These are phyloP conservation scores for Albula glossodonta DNA, from an alignment of 2,113 vertebrate genomes.

Conservation along the genomic window DNA sequence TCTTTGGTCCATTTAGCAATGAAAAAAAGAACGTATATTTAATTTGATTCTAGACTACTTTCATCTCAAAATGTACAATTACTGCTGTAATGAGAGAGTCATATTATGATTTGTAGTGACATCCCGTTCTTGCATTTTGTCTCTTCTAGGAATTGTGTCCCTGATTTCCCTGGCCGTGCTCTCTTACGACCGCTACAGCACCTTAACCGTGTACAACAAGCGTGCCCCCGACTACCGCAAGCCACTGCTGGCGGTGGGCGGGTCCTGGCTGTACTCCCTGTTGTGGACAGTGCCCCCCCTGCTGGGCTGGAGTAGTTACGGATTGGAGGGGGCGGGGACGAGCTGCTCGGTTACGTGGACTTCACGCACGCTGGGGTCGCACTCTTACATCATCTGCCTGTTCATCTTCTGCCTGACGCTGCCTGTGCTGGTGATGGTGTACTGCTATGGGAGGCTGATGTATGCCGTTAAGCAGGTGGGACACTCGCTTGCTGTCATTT, in stretches of 20 bases:
- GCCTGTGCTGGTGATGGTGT: slow-evolving; percentile 69
- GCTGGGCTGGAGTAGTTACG: slow-evolving; percentile 75
- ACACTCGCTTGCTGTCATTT: too few species aligned
- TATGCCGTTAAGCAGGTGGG: slow-evolving; percentile 70
- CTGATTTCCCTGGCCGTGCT: slow-evolving; percentile 69
- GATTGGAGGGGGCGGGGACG: slow-evolving; percentile 68
- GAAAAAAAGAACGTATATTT: neutral
- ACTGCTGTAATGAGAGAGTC: neutral
- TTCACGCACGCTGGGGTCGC: slow-evolving; percentile 51
- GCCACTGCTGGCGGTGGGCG: slow-evolving; percentile 63
- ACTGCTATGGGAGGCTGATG: slow-evolving; percentile 70
- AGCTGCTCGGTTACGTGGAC: slow-evolving; percentile 75
- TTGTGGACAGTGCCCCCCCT: slow-evolving; percentile 73
- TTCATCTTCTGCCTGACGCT: slow-evolving; percentile 74
- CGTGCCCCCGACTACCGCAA: slow-evolving; percentile 52
- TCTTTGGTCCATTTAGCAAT: neutral
- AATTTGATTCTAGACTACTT: neutral
- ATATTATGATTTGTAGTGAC: slow-evolving; percentile 55
- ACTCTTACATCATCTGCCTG: slow-evolving; percentile 73
- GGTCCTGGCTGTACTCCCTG: slow-evolving; percentile 73
- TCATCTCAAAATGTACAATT: neutral
- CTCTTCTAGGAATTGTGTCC: slow-evolving; percentile 69
- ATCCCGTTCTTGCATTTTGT: neutral
- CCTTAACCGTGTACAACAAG: slow-evolving; percentile 67
- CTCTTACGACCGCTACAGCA: slow-evolving; percentile 75